Evolutionary conservation across 2,113 vertebrate species (phyloP).

Genomic region (Xenopus laevis): DNA sequence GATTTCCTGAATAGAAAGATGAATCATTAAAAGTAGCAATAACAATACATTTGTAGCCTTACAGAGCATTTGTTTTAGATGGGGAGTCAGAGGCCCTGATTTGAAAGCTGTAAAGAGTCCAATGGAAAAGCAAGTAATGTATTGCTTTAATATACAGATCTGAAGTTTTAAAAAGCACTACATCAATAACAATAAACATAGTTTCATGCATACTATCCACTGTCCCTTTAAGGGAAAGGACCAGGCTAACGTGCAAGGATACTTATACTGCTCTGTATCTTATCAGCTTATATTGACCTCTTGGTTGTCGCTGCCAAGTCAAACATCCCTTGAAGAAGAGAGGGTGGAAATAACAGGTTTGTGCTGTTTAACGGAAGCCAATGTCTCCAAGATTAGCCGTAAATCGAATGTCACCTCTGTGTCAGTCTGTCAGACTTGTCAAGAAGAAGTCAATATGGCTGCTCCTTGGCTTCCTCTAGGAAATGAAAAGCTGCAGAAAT

Average conservation of each 20-base stretch:
- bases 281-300: slow-evolving; percentile 1
- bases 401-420: background rate
- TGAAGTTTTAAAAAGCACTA: too few species aligned
- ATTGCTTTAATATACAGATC: too few species aligned
- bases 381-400: background rate
- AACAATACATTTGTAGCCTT: too few species aligned
- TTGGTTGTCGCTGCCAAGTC: slow-evolving; percentile 17
- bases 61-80: too few species aligned
- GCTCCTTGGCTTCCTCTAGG: background rate
- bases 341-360: slow-evolving; percentile 13
- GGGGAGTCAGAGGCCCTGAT: too few species aligned
- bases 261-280: slow-evolving; percentile 7
- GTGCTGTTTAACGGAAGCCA: slow-evolving; percentile 5
- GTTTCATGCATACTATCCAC: too few species aligned
- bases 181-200: too few species aligned
- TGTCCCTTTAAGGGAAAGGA: too few species aligned
- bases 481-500: background rate
- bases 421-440: background rate
- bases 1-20: too few species aligned
- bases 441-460: background rate
- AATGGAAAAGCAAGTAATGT: too few species aligned
- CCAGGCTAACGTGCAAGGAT: slow-evolving; percentile 8
- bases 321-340: slow-evolving; percentile 10
- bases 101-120: too few species aligned
- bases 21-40: too few species aligned